These are phyloP conservation scores for Dolichotis patagonum DNA, from an alignment of 2,113 vertebrate species.

Conservation along the genomic window DNA sequence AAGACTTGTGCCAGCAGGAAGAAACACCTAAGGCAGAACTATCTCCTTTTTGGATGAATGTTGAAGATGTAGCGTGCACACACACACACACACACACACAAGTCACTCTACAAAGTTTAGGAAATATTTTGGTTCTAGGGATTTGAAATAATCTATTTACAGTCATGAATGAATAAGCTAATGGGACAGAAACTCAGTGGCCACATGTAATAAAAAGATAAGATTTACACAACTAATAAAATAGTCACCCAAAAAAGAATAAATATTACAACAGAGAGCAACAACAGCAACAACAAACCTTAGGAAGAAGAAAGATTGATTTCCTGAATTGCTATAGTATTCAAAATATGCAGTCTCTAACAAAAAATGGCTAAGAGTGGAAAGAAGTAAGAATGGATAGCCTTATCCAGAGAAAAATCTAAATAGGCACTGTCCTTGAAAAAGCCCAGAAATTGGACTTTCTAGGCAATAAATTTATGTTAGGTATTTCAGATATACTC, in stretches of 20 bases:
- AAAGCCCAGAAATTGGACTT: background rate
- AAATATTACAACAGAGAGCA: background rate
- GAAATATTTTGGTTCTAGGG: background rate
- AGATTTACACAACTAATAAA: background rate
- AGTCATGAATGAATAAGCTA: background rate
- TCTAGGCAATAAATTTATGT: background rate
- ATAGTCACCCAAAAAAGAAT: background rate
- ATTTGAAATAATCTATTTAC: background rate
- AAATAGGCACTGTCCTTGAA: too few species aligned
- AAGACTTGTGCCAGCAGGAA: background rate
- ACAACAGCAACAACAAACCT: background rate
- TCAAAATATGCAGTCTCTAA: background rate
- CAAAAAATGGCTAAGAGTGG: background rate
- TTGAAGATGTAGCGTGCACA: background rate
- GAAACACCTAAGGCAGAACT: background rate
- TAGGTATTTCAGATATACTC: background rate
- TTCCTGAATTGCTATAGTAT: background rate
- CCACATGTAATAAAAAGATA: background rate
- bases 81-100: background rate
- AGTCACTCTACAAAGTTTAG: background rate
- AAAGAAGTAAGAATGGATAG: background rate
- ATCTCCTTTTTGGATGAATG: background rate
- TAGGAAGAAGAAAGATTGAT: background rate
- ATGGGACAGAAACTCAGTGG: background rate
- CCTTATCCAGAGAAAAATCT: background rate